Base-by-base conservation (phyloP, 2,113 vertebrate species). In the Lamprologus tigripictilis region DNA sequence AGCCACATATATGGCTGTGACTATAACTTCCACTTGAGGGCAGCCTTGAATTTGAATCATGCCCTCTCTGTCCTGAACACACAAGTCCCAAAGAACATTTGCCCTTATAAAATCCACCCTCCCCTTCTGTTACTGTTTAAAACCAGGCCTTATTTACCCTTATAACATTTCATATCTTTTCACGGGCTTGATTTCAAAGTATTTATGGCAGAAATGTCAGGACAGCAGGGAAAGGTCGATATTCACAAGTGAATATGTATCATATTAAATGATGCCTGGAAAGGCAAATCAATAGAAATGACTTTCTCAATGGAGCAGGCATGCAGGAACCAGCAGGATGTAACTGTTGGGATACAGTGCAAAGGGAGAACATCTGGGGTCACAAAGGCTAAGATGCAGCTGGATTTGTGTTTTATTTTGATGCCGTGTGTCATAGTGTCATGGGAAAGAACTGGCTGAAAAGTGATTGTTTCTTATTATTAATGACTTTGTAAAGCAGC, bases 211-310 rank as follows among this genome's bases (percentile, higher is more conserved):
- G 81, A 68, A 85, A 91, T 51, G 89, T 79, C 28, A 13, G 37
- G 19, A 84, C 86, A 82, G 82, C 86, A 73, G 90, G 84, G 87
- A 83, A 88, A 88, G 86, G 90, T 95, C 92, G 80, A 94, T 94
- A 92, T 93, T 92, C 91, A 89, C 91, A 92, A 94, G 91, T 93
- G 89, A 93, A 88, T 90, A 63, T 88, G 92, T 93, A 94, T 95
- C 92, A 84, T 92, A 93, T 93, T 89, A 93, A 93, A 92, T 93
- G 82, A 90, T 94, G 92, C 93, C 94, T 93, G 93, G 93, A 93
- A 95, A 84, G 85, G 85, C 83, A 86, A 86, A 95, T 94, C 94
- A 92, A 95, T 95, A 95, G 81, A 86, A 94, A 93, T 86, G 89
- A 83, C 88, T 92, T 91, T 89, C 86, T 89, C 80, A 90, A 90